Conservation (phyloP, 2,113 vertebrate species). For the Muscicapa adusta region DNA sequence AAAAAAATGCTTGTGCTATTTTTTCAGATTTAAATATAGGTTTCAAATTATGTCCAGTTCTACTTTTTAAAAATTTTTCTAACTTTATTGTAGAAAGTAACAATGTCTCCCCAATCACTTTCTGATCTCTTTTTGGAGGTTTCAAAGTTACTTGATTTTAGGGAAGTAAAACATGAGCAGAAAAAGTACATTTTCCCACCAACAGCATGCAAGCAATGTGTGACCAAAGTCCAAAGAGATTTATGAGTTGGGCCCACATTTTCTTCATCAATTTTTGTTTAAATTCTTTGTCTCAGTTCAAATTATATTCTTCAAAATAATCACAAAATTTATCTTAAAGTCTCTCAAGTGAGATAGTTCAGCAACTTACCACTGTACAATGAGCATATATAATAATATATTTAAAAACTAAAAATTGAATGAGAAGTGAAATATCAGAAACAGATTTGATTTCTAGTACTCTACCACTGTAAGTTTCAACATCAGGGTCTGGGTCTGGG, state of each 20-base stretch:
- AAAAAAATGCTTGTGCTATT: background rate
- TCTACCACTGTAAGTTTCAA: slow-evolving; percentile 85
- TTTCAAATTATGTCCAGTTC: background rate
- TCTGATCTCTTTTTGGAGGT: background rate
- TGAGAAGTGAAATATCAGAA: slow-evolving; percentile 62
- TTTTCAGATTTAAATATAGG: background rate
- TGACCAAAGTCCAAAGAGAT: background rate
- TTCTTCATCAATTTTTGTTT: background rate
- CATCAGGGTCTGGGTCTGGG: slow-evolving; percentile 76
- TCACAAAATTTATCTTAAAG: background rate
- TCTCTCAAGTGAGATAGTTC: background rate
- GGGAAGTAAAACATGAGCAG: slow-evolving; percentile 50
- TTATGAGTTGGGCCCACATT: slow-evolving; percentile 54
- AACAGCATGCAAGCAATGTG: slow-evolving; percentile 19
- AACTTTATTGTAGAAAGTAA: background rate
- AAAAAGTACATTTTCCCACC: slow-evolving; percentile 46
- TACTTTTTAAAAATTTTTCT: background rate
- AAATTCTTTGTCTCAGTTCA: background rate
- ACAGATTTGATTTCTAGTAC: slow-evolving; percentile 75
- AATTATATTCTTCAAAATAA: background rate
- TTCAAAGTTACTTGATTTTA: background rate
- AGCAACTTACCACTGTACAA: slow-evolving; percentile 63
- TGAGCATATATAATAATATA: slow-evolving; percentile 33
- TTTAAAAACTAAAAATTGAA: slow-evolving; percentile 57
- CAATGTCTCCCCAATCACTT: background rate